Evolutionary conservation across 1,140 invertebrate species (phyloP), one percentile per base, ranked within the genome.

Genomic region (Tribolium castaneum): DNA sequence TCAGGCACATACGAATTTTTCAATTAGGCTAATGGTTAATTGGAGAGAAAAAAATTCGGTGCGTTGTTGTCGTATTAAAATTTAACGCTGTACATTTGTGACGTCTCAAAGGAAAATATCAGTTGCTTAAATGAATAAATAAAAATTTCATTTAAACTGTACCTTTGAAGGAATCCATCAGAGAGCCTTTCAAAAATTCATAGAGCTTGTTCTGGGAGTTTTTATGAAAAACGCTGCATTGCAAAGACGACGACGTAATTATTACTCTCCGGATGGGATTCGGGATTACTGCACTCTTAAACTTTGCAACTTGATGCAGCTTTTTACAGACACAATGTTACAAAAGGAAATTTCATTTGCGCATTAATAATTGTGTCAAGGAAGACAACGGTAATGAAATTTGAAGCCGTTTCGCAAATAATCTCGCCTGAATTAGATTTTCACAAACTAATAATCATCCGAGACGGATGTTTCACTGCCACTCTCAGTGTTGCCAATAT

Each of bases 71-170:
- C 10, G 12, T 14, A 39, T 66, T 66, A 66, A 66, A 66, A 66
- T 35, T 34, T 66, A 35, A 34, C 10, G 7, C 12, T 35, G n/a
- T 35, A 66, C 59, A 13, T 66, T 66, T 12, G 9, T 34, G 59
- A 59, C 16, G 25, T 35, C 59, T 66, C 59, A 66, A 66, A 66
- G 59, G 30, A 66, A 34, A 30, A 66, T 66, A 66, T 66, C 59
- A 66, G 59, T 66, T 66, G 59, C 30, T 35, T 66, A 66, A 66
- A 66, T 66, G 59, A 66, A 66, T 66, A 66, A 66, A 66, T 66
- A 66, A 66, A 66, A 66, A 35, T 66, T 66, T 66, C 59, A 66
- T 66, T 39, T 66, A 66, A 66, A 66, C 30, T 66, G 59, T 35
- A 9, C 59, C 59, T 66, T 66, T 66, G 59, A 66, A 66, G 25